phyloP scores from a whole-genome alignment of 2,888 invertebrate species.

The Aquatica leii region DNA sequence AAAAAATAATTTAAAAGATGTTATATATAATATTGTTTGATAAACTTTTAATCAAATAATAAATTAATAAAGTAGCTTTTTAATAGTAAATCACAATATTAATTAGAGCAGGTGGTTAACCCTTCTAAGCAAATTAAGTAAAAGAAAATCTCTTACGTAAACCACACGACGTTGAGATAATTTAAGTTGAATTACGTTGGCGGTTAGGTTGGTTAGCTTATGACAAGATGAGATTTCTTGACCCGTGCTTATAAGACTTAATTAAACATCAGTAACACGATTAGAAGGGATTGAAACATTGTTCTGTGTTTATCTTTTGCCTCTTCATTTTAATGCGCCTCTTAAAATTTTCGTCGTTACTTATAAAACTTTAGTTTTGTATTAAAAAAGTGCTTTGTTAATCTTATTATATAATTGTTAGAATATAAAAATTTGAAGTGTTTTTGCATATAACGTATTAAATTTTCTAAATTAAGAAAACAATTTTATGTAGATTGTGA shows the following conservation, averaged over 20 bases:
- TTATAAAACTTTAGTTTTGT: too few species aligned
- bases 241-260: constrained; percentile 29
- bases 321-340: constrained; percentile 16
- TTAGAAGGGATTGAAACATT: constrained; percentile 16
- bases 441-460: too few species aligned
- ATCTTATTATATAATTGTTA: too few species aligned
- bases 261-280: constrained; percentile 31
- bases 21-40: too few species aligned
- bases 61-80: background rate
- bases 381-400: too few species aligned
- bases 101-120: constrained; percentile 13
- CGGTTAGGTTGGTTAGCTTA: constrained; percentile 23
- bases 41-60: too few species aligned
- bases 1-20: too few species aligned
- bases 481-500: constrained; percentile 25
- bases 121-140: constrained; percentile 10
- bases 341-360: background rate
- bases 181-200: constrained; percentile 25
- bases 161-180: constrained; percentile 16
- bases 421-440: too few species aligned
- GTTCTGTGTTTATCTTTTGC: constrained; percentile 15
- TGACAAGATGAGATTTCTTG: constrained; percentile 25
- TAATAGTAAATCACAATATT: background rate
- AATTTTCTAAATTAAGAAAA: constrained; percentile 18
- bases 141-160: constrained; percentile 16